Percentiles rank a stretch among this genome's conserved stretches.
These are phyloP conservation scores for Andinoacara biseriatus DNA, from an alignment of 2,113 vertebrate genomes.

Conservation along the genomic window DNA sequence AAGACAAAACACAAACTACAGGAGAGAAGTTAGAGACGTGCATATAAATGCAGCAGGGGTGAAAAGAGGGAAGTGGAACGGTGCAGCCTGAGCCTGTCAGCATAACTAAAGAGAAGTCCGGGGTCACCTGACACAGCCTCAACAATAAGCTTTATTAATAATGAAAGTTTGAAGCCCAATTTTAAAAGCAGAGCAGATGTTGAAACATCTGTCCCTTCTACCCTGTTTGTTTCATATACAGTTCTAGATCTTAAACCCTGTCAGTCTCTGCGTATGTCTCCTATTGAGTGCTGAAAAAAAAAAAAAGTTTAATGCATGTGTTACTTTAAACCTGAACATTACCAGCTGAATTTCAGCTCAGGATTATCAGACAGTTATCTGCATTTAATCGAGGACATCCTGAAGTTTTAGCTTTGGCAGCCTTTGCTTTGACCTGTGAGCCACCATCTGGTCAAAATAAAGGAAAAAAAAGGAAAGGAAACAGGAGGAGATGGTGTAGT, in stretches of 20 bases:
- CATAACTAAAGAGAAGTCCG: not conserved
- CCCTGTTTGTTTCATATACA: rapidly evolving
- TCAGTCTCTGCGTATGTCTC: not conserved
- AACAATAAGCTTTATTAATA: not conserved
- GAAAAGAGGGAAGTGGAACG: not conserved
- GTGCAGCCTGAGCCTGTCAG: not conserved
- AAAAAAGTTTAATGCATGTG: not conserved
- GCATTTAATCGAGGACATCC: not conserved
- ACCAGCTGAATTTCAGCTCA: not conserved
- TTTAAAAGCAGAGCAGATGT: not conserved
- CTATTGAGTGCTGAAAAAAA: not conserved
- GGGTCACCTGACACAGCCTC: not conserved
- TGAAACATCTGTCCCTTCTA: not conserved
- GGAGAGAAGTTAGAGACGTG: not conserved
- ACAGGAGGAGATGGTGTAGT: constrained; percentile 33
- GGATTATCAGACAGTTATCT: not conserved
- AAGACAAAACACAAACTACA: not conserved
- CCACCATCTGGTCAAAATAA: constrained; percentile 40
- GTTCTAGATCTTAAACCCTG: not conserved
- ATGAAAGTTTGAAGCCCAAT: not conserved
- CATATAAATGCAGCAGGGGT: not conserved
- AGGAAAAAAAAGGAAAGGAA: constrained; percentile 7
- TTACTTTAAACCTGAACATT: not conserved
- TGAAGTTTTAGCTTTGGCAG: constrained; percentile 7
- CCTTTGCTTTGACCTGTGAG: constrained; percentile 40